phyloP scores from a whole-genome alignment of 2,888 invertebrate species.

The Crioceris asparagi region DNA sequence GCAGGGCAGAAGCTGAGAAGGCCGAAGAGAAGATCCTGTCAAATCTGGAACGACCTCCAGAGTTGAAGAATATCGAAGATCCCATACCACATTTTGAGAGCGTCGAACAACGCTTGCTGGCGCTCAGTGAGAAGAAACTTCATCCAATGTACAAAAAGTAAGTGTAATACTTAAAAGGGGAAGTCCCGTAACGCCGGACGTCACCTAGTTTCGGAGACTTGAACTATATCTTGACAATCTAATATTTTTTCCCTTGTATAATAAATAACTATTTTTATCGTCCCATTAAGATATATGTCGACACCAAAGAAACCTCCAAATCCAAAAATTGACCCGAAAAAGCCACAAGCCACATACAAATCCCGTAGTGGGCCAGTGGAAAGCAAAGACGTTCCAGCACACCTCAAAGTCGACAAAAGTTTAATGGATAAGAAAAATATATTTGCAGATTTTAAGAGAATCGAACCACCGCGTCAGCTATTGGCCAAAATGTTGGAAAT shows the following conservation, averaged over 20 bases:
- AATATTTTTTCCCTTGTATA: no score
- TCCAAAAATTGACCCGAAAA: neutral
- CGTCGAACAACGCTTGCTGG: conserved; percentile 28
- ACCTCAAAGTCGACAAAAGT: conserved; percentile 27
- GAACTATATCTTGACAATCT: no score
- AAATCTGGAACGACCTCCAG: conserved; percentile 27
- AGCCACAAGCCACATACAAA: conserved; percentile 18
- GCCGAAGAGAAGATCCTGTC: conserved; percentile 24
- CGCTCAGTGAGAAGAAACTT: conserved; percentile 27
- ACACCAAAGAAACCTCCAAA: conserved; percentile 14
- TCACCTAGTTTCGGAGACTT: no score
- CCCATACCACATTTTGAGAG: conserved; percentile 29
- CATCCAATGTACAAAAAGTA: conserved; percentile 32
- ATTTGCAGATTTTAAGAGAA: conserved; percentile 28
- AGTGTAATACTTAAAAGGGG: conserved; percentile 4
- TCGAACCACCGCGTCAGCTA: conserved; percentile 29
- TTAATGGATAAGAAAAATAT: conserved; percentile 32
- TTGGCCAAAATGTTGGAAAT: conserved; percentile 27
- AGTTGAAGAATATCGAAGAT: conserved; percentile 27
- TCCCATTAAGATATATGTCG: conserved; percentile 17
- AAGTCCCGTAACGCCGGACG: no score
- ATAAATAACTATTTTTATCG: no score
- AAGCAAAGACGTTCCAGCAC: conserved; percentile 25
- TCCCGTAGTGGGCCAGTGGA: conserved; percentile 25
- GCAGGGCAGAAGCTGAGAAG: conserved; percentile 13